phyloP scores from a whole-genome alignment of 2,888 invertebrate genomes.

The Argynnis bischoffii region DNA sequence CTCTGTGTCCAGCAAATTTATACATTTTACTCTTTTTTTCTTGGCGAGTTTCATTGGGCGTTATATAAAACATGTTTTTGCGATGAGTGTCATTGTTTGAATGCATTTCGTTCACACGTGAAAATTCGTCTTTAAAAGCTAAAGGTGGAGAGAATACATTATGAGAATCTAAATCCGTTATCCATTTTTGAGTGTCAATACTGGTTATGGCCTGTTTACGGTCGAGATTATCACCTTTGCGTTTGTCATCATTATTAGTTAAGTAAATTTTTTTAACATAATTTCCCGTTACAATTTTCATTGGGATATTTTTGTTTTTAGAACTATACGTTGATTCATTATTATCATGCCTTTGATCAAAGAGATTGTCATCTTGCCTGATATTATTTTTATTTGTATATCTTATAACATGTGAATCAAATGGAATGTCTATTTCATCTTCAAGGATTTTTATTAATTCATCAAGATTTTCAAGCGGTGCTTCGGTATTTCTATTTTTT shows the following conservation, averaged over 20 bases:
- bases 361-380: constrained; percentile 34
- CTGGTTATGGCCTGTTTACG: constrained; percentile 57
- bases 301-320: constrained; percentile 49
- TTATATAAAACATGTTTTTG: constrained; percentile 52
- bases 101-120: constrained; percentile 36
- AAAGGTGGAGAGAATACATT: constrained; percentile 3
- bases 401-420: constrained; percentile 42
- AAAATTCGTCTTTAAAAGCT: constrained; percentile 16
- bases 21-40: constrained; percentile 71
- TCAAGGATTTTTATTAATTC: constrained; percentile 69
- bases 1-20: constrained; percentile 66
- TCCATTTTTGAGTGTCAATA: constrained; percentile 53
- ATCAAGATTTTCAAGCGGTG: constrained; percentile 62
- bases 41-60: constrained; percentile 51
- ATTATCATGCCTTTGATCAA: constrained; percentile 40
- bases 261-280: constrained; percentile 53
- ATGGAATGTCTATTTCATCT: constrained; percentile 61
- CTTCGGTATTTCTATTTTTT: constrained; percentile 46
- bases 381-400: constrained; percentile 35
- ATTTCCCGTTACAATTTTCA: constrained; percentile 55
- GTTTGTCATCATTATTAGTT: constrained; percentile 48
- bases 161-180: constrained; percentile 41
- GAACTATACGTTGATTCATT: constrained; percentile 40
- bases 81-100: constrained; percentile 39
- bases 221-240: constrained; percentile 52